Evolutionary conservation across 2,113 vertebrate genomes (phyloP).

Genomic region (Hipposideros armiger): DNA sequence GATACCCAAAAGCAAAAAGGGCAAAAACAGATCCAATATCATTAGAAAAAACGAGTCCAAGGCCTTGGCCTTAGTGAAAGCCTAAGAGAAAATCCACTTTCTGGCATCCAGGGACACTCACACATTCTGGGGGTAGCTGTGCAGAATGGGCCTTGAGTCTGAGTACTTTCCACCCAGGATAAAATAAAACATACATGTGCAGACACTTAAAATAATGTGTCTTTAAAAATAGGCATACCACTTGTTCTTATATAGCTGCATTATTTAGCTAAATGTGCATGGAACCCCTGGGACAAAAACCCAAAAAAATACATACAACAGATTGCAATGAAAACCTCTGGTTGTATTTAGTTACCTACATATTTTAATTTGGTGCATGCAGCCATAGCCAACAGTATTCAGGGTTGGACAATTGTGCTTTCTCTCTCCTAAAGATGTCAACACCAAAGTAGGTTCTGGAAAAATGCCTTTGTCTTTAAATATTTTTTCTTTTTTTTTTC

Average conservation of each 20-base stretch:
- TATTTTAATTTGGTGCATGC: conserved; percentile 56
- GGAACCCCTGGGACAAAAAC: conserved; percentile 66
- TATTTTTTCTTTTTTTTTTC: neutral
- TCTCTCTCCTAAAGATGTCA: conserved; percentile 53
- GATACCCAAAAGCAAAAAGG: neutral
- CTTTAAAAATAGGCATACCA: conserved; percentile 71
- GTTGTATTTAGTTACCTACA: conserved; percentile 71
- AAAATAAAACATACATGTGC: neutral
- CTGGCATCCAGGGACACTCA: neutral
- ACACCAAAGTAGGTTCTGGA: conserved; percentile 39
- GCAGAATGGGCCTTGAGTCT: neutral
- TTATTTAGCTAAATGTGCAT: conserved; percentile 75
- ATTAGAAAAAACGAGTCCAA: conserved; percentile 1
- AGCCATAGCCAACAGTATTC: conserved; percentile 56
- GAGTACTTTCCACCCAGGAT: neutral
- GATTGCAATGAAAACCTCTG: conserved; percentile 61
- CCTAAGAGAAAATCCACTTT: neutral
- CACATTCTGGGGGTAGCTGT: neutral
- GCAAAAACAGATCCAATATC: neutral
- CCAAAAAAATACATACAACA: conserved; percentile 55
- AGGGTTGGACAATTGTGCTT: conserved; percentile 49
- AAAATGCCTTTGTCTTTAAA: conserved; percentile 60
- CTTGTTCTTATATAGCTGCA: conserved; percentile 67
- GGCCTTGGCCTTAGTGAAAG: neutral
- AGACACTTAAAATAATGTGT: conserved; percentile 66